A percentile compares a stretch with the other conserved stretches of the same genome.
phyloP scores from a whole-genome alignment of 1,140 invertebrate species.

The Gonioctena quinquepunctata region DNA sequence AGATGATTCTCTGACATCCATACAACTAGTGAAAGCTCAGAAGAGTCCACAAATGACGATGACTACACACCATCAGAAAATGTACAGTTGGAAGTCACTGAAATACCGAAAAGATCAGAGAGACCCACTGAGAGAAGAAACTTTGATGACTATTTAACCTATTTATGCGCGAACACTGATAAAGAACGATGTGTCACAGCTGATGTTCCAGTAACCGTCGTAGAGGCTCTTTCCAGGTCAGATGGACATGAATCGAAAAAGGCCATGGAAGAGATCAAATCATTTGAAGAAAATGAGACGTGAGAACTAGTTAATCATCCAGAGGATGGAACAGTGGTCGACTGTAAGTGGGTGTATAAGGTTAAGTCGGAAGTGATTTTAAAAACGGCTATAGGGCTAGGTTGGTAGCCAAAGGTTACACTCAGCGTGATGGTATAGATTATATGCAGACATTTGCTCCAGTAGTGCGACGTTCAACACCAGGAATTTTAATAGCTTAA shows the following conservation, averaged over 20 bases:
- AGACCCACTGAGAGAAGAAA: too few species aligned
- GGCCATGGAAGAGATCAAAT: conserved; percentile 45
- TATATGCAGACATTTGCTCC: conserved; percentile 50
- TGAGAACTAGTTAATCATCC: conserved; percentile 44
- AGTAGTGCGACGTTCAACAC: conserved; percentile 47
- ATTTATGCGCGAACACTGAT: not conserved
- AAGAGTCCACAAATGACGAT: not conserved
- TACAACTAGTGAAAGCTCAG: not conserved
- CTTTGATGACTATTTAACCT: too few species aligned
- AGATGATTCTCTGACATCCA: not conserved
- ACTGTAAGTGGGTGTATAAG: conserved; percentile 57
- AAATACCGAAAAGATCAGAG: too few species aligned
- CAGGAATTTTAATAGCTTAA: conserved; percentile 53
- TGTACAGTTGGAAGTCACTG: too few species aligned
- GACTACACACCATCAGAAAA: too few species aligned
- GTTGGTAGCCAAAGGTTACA: too few species aligned
- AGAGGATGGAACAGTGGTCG: conserved; percentile 35
- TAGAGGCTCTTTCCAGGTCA: too few species aligned
- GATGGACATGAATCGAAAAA: conserved; percentile 36
- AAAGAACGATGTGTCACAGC: not conserved
- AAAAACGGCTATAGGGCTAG: conserved; percentile 52
- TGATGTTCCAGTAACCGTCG: too few species aligned
- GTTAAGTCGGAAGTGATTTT: conserved; percentile 42
- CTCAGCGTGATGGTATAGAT: conserved; percentile 41
- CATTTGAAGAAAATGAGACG: too few species aligned